phyloP scores from a whole-genome alignment of 1,140 invertebrate species.

The Diachasmimorpha longicaudata region DNA sequence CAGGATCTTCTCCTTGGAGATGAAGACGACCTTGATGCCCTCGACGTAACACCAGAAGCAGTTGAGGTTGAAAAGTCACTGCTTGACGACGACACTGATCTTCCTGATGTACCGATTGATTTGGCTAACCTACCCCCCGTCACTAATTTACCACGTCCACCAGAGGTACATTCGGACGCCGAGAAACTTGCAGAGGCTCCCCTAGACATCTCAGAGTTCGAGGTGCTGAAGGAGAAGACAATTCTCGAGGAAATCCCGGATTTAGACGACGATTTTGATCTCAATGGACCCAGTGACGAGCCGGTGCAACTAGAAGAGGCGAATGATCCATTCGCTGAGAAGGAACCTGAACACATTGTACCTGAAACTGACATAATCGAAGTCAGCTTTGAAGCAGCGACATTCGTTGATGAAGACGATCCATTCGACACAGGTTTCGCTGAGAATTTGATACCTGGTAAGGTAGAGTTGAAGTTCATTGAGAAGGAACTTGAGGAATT shows the following conservation, averaged over 20 bases:
- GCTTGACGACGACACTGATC: conserved; percentile 73
- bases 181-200: conserved; percentile 32
- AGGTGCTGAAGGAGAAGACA: conserved; percentile 54
- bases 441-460: conserved; percentile 75
- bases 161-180: conserved; percentile 20
- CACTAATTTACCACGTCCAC: conserved; percentile 38
- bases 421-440: conserved; percentile 88
- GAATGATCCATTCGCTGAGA: conserved; percentile 54
- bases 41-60: conserved; percentile 32
- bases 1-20: conserved; percentile 74
- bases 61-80: conserved; percentile 67
- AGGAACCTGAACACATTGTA: conserved; percentile 42
- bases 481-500: conserved; percentile 67
- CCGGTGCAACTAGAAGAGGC: conserved; percentile 43
- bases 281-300: conserved; percentile 38
- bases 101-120: conserved; percentile 67
- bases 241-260: conserved; percentile 56
- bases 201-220: conserved; percentile 55
- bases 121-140: conserved; percentile 65
- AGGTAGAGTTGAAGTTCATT: conserved; percentile 69
- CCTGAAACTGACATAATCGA: conserved; percentile 53
- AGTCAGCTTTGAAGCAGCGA: conserved; percentile 55
- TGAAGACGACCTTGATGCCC: conserved; percentile 62
- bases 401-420: conserved; percentile 67
- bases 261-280: conserved; percentile 60